Evolutionary conservation across 2,888 invertebrate species (phyloP).

Genomic region (Lepidocyrtinus sp.): DNA sequence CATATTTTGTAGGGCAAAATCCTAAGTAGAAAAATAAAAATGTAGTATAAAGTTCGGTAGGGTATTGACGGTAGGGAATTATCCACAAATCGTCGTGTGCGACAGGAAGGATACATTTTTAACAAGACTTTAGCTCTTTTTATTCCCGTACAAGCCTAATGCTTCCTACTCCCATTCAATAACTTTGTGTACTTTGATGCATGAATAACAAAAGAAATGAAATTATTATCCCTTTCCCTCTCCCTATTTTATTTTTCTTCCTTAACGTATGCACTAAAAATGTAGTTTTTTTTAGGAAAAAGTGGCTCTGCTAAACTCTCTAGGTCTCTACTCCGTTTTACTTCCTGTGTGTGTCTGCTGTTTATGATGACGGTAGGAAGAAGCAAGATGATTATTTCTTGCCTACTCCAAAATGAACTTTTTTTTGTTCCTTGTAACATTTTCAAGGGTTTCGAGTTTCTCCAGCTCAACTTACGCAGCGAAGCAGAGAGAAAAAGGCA

Average conservation of each 20-base stretch:
- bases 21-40: no score
- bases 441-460: not conserved
- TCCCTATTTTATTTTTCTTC: slow-evolving; percentile 12
- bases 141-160: not conserved
- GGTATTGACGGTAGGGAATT: no score
- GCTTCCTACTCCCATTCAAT: slow-evolving; percentile 2
- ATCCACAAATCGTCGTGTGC: no score
- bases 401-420: not conserved
- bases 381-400: not conserved
- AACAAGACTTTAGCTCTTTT: no score
- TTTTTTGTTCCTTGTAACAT: not conserved
- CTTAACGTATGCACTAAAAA: slow-evolving; percentile 2
- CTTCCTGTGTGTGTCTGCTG: not conserved
- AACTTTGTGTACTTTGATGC: slow-evolving; percentile 15
- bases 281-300: not conserved
- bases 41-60: no score
- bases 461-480: slow-evolving; percentile 6
- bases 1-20: no score
- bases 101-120: no score
- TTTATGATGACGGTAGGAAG: slow-evolving; percentile 8
- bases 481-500: not conserved
- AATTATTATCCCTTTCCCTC: slow-evolving; percentile 11
- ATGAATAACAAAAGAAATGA: slow-evolving; percentile 18
- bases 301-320: no score
- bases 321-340: not conserved